Evolutionary conservation across 64 coral and sea anemone genomes (phyloP).

Genomic region (Acropora tenuis): DNA sequence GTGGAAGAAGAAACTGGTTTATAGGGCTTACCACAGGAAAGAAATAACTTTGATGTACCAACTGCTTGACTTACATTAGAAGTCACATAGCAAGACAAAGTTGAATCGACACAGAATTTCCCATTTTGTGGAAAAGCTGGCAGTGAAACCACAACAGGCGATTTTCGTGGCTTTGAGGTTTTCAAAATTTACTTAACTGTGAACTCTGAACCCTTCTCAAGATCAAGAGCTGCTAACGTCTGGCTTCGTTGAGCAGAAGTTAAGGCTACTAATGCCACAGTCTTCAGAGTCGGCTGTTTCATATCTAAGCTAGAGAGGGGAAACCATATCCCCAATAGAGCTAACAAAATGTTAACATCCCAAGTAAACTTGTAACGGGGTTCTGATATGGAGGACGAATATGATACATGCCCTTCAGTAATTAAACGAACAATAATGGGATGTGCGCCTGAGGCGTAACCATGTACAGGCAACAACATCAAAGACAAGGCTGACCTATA

Average conservation of each 20-base stretch:
- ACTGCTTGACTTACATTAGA: not conserved
- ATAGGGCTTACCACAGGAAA: conserved; percentile 23
- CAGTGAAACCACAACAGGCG: not conserved
- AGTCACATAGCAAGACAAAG: conserved; percentile 5
- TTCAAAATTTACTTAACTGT: not conserved
- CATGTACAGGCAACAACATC: not conserved
- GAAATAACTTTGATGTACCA: conserved; percentile 16
- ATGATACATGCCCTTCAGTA: no score
- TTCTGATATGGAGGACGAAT: no score
- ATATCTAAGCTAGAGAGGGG: no score
- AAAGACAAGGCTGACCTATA: conserved; percentile 57
- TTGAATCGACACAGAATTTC: not conserved
- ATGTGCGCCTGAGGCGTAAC: no score
- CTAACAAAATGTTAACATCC: no score
- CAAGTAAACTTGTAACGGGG: no score
- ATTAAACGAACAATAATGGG: no score
- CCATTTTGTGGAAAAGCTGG: not conserved
- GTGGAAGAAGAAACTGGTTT: not conserved
- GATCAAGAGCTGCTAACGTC: not conserved
- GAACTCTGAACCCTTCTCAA: not conserved
- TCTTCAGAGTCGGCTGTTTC: no score
- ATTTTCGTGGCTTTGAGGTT: not conserved
- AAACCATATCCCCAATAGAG: no score
- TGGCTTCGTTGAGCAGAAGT: no score
- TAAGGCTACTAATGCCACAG: no score